Evolutionary conservation across 2,797 vertebrate genomes (phyloP), one percentile per base, ranked within the genome.

Genomic region (Gymnopithys bicolor): DNA sequence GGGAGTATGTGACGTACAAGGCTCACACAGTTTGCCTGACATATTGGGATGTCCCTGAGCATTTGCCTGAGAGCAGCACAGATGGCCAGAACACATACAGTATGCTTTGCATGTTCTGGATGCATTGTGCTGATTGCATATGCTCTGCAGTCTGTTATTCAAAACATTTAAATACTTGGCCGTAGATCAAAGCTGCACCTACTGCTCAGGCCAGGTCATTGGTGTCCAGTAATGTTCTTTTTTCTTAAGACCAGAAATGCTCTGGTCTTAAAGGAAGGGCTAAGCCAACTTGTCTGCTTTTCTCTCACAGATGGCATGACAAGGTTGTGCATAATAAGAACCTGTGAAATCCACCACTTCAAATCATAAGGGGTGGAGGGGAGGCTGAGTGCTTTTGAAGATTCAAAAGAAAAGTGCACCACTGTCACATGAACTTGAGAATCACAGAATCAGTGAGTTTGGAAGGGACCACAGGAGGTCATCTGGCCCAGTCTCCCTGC

Each of bases 21-120:
- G 33, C 77, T 66, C 33, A 30, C 32, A 56, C 13, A 45, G n/a
- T 59, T 90, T 82, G 17, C 49, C 41, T 68, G 52, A 64, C 37
- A 68, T 37, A 8, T 28, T 64, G 30, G 15, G 32, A 78, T 71
- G 52, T 30, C 63, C 48, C 81, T 84, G 56, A 90, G 68, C 52
- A 85, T 46, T 41, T 89, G 45, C 30, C 46, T 75, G 32, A 58
- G 51, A 84, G 58, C 43, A 78, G 56, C n/a, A 70, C 73, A 95
- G 92, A 75, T 94, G 73, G 45, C 27, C 69, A 84, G 41, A 87
- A 90, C 10, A 27, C 11, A 71, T 28, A 86, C 17, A 64, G 37
- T 53, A 64, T 71, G 73, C 14, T 84, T 93, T 84, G 68, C 0
- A 0, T 68, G 69, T 86, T 91, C 66, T 81, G 51, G 76, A 68